Evolutionary conservation across 2,113 vertebrate genomes (phyloP).

Genomic region (Alligator mississippiensis): DNA sequence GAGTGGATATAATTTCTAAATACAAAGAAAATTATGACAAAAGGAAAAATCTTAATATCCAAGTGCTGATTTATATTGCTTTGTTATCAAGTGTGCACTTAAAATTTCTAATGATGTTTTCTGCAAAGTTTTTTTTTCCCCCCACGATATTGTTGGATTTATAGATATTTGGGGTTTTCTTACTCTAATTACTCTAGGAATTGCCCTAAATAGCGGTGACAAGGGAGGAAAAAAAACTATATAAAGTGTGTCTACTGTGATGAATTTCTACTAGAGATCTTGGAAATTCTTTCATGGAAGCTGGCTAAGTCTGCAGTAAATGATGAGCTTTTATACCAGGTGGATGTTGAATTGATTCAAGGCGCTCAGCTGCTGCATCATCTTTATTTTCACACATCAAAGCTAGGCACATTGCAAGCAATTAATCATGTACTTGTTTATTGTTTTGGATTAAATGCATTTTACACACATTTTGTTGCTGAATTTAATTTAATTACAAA

Average conservation of each 20-base stretch:
- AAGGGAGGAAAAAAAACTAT: not conserved
- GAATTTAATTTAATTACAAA: constrained; percentile 74
- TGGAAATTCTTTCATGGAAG: constrained; percentile 2
- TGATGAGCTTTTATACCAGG: not conserved
- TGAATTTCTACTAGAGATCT: constrained; percentile 6
- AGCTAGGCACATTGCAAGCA: constrained; percentile 61
- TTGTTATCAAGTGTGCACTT: not conserved
- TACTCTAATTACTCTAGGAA: not conserved
- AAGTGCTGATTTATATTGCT: not conserved
- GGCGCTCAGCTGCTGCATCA: constrained; percentile 44
- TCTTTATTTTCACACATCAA: constrained; percentile 70
- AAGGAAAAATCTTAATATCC: not conserved
- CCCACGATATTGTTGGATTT: not conserved
- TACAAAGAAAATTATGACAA: not conserved
- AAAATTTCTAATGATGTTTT: not conserved
- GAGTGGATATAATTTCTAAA: not conserved
- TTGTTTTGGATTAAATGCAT: constrained; percentile 67
- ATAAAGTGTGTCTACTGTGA: not conserved
- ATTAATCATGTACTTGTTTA: constrained; percentile 72
- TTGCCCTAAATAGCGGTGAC: not conserved
- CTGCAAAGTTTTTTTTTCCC: not conserved
- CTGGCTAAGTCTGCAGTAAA: constrained; percentile 19
- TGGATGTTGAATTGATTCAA: constrained; percentile 60
- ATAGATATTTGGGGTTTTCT: not conserved
- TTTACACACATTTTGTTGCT: constrained; percentile 66